phyloP scores from a whole-genome alignment of 2,113 vertebrate genomes.

The Cyprinodon tularosa region DNA sequence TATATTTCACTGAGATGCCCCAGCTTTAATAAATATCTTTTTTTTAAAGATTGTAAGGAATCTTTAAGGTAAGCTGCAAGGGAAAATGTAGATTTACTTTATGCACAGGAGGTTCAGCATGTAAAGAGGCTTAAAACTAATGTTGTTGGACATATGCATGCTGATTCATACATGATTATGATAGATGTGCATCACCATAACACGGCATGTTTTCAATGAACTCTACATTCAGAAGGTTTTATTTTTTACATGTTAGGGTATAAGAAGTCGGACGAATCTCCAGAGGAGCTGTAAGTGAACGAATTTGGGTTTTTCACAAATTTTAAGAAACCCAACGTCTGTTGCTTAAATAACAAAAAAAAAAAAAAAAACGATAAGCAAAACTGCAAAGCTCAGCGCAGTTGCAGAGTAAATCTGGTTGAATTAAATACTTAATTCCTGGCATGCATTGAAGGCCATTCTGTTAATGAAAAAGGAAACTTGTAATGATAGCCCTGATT shows the following conservation, averaged over 20 bases:
- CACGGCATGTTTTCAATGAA: no score
- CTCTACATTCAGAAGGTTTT: no score
- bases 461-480: slow-evolving; percentile 42
- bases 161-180: no score
- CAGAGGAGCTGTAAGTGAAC: background rate
- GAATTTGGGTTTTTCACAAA: background rate
- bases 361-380: background rate
- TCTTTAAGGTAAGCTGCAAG: no score
- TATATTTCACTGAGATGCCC: no score
- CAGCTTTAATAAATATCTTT: no score
- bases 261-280: background rate
- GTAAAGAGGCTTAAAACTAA: no score
- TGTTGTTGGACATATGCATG: background rate
- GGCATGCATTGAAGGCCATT: slow-evolving; percentile 36
- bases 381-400: slow-evolving; percentile 34
- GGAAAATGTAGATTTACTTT: no score
- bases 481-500: slow-evolving; percentile 33
- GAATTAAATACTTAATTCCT: slow-evolving; percentile 26
- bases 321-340: background rate
- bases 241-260: background rate
- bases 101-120: no score
- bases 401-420: slow-evolving; percentile 32
- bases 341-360: slow-evolving; percentile 4
- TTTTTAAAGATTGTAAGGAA: no score
- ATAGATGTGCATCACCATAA: no score